Base-by-base conservation (phyloP, 2,797 vertebrate species). In the Uromys caudimaculatus region DNA sequence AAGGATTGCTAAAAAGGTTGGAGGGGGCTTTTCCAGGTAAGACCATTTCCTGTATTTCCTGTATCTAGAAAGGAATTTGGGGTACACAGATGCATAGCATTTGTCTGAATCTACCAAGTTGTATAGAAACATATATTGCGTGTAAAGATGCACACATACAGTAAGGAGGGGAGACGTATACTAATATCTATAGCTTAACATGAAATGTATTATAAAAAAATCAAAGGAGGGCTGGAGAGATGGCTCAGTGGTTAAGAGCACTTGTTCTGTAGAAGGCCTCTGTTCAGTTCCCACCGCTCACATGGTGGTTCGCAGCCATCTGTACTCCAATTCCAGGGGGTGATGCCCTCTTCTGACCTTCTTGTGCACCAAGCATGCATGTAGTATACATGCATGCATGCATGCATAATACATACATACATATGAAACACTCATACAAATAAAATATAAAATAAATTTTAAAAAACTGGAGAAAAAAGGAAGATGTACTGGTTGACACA, bases 51-150 rank as follows among this genome's bases (percentile, higher is more conserved):
- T 64, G 3, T 54, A 27, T 35, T 19, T 75, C 89, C 75, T 64
- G 3, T 54, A 27, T 94, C 14, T 62, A 24, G 13, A 41, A 32
- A 90, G 58, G 90, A 23, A 14, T 77, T 75, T 93, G n/a, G 54
- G 67, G 71, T 77, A 41, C 14, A 73, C 38, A 90, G 17, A 52
- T 67, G 5, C 44, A 12, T 62, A 9, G 38, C 19, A 67, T 87
- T 75, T 82, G 9, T 93, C 85, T 81, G 56, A 75, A 88, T 91
- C 7, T 94, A 95, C n/a, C 35, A 47, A 82, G 78, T 47, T 92
- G 41, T 73, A 35, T 44, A 71, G 19, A 73, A 85, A 50, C 75
- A n/a, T 84, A 78, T 54, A 23, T 2, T n/a, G 10, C 23, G 9
- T 54, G 77, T n/a, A 79, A 12, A 54, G 10, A 54, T 32, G 35